Conservation (phyloP, 2,797 vertebrate species). For the Labroides dimidiatus region DNA sequence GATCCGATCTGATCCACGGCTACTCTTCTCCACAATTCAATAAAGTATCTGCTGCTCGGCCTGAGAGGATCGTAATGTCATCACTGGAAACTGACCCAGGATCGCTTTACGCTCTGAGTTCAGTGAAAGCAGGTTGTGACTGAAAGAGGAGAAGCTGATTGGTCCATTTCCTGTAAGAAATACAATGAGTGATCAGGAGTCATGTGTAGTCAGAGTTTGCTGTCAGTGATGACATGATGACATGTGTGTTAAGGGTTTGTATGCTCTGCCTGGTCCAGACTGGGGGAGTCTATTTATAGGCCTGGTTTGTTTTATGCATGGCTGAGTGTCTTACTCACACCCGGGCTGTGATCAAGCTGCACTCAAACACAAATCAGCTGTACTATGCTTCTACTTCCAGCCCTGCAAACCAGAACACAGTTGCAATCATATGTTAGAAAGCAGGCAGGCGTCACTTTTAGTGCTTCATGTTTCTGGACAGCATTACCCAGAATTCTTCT, state of each 20-base stretch:
- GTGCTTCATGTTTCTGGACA: neutral
- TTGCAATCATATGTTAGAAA: conserved; percentile 2
- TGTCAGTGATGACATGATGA: conserved; percentile 56
- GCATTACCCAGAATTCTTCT: conserved; percentile 3
- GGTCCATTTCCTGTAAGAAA: conserved; percentile 45
- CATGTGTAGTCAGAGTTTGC: conserved; percentile 37
- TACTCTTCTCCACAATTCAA: conserved; percentile 45
- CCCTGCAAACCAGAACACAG: neutral
- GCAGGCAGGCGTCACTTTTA: neutral
- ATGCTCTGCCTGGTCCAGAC: conserved; percentile 18
- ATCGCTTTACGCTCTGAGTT: conserved; percentile 58
- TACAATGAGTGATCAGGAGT: conserved; percentile 17
- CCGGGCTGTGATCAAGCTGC: conserved; percentile 33
- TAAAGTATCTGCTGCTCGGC: conserved; percentile 27
- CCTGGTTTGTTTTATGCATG: conserved; percentile 64
- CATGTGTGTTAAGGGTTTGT: conserved; percentile 20
- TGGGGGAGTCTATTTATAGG: conserved; percentile 73
- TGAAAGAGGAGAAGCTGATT: conserved; percentile 55
- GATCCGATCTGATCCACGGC: too few relatives aligned
- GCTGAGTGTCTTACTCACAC: conserved; percentile 60
- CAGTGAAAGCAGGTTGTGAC: conserved; percentile 53
- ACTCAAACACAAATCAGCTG: conserved; percentile 35
- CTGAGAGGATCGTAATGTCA: conserved; percentile 48
- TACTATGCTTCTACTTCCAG: neutral
- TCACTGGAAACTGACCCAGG: conserved; percentile 33